Evolutionary conservation across 2,113 vertebrate species (phyloP).

Genomic region (Labeo catla): DNA sequence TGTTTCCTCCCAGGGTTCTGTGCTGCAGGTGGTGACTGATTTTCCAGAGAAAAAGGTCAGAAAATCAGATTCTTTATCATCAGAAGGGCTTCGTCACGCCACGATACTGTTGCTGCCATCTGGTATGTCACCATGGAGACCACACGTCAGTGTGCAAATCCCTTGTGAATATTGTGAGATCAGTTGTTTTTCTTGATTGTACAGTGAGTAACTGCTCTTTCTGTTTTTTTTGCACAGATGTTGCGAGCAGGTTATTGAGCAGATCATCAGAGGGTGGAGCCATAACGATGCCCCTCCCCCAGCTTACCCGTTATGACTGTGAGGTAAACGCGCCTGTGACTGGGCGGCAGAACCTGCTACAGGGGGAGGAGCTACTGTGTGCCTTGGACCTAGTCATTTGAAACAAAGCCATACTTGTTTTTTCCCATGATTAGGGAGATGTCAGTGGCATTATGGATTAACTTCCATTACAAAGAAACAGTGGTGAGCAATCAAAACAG

Average conservation of each 20-base stretch:
- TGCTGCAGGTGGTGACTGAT: conserved; percentile 82
- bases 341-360: conserved; percentile 90
- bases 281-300: conserved; percentile 78
- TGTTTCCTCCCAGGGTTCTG: conserved; percentile 76
- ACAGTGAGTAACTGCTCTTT: neutral
- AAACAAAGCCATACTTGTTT: conserved; percentile 68
- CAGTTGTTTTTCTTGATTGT: neutral
- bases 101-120: conserved; percentile 91
- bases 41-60: conserved; percentile 89
- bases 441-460: conserved; percentile 12
- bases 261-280: conserved; percentile 83
- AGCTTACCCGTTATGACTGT: conserved; percentile 93
- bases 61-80: conserved; percentile 76
- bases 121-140: conserved; percentile 74
- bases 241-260: conserved; percentile 76
- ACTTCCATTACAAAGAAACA: neutral
- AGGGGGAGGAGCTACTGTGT: conserved; percentile 94
- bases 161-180: neutral
- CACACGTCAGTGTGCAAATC: neutral
- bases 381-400: conserved; percentile 95
- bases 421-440: neutral
- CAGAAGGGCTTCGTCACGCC: conserved; percentile 76
- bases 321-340: conserved; percentile 94
- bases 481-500: neutral
- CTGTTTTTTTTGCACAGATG: conserved; percentile 72